phyloP scores from a whole-genome alignment of 2,113 vertebrate genomes.

The Prunella himalayana region DNA sequence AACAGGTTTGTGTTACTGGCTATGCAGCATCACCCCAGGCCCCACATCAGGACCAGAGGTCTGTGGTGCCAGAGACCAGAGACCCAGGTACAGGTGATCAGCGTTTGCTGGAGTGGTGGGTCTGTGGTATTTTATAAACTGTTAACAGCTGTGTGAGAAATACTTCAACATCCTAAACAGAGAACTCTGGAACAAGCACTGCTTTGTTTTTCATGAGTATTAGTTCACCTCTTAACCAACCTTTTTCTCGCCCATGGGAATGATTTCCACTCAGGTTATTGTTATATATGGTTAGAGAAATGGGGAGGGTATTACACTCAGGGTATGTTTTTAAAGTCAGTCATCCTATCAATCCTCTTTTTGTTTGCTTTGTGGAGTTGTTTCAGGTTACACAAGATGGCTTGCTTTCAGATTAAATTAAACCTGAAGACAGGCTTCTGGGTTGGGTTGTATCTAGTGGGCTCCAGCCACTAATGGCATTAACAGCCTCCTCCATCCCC shows the following conservation, averaged over 20 bases:
- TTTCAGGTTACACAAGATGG: background rate
- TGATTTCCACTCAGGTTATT: background rate
- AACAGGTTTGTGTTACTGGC: background rate
- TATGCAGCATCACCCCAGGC: background rate
- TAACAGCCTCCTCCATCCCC: background rate
- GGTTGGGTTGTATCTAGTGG: background rate
- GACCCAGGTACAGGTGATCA: rapidly evolving
- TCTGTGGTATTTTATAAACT: background rate
- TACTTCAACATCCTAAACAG: background rate
- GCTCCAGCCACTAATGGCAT: background rate
- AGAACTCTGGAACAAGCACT: background rate
- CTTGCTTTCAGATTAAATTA: background rate
- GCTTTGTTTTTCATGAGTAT: background rate
- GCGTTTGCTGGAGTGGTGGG: background rate
- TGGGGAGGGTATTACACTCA: background rate
- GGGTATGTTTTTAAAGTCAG: background rate
- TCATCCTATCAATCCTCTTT: background rate
- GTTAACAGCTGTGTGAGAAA: background rate
- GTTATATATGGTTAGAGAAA: background rate
- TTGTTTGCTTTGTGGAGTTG: background rate
- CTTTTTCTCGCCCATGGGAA: background rate
- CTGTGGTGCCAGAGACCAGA: background rate
- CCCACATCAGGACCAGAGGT: background rate
- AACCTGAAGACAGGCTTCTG: background rate
- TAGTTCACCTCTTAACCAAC: background rate